Conservation (phyloP, 2,113 vertebrate genomes). For the Gambusia affinis region DNA sequence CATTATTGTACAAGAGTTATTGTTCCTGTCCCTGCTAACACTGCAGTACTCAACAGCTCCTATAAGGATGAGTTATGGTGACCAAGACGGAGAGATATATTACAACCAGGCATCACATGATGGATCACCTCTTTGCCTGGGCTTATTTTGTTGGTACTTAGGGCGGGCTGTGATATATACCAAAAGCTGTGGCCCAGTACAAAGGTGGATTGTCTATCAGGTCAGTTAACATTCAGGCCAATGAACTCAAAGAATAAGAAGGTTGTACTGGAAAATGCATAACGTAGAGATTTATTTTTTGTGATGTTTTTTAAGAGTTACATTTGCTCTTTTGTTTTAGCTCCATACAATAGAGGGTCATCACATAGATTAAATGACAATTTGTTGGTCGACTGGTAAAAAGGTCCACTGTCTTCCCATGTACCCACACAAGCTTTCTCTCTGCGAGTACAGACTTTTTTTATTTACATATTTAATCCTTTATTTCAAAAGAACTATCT, state of each 20-base stretch:
- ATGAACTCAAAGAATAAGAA: conserved; percentile 7
- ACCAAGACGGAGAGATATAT: conserved; percentile 72
- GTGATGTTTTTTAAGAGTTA: conserved; percentile 1
- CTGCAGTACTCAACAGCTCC: conserved; percentile 69
- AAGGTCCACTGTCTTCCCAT: too few species aligned
- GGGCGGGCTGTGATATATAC: conserved; percentile 65
- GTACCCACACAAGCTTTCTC: too few species aligned
- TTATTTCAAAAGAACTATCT: too few species aligned
- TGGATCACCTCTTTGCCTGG: conserved; percentile 68
- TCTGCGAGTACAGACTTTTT: too few species aligned
- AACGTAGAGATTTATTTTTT: conserved; percentile 1
- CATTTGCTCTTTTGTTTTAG: conserved; percentile 2
- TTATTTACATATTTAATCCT: too few species aligned
- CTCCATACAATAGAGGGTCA: too few species aligned
- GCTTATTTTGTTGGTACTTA: conserved; percentile 71
- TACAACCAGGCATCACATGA: conserved; percentile 66
- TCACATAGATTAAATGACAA: too few species aligned
- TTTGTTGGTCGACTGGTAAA: too few species aligned
- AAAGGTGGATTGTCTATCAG: conserved; percentile 59
- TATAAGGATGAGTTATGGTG: conserved; percentile 76
- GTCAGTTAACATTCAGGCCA: conserved; percentile 38
- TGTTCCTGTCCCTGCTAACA: conserved; percentile 67
- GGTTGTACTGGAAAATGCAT: neutral
- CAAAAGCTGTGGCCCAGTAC: conserved; percentile 49
- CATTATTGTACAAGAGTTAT: conserved; percentile 79